A percentile compares a stretch with the other conserved stretches of the same genome.
Evolutionary conservation across 2,113 vertebrate species (phyloP).

Genomic region (Colinus virginianus): DNA sequence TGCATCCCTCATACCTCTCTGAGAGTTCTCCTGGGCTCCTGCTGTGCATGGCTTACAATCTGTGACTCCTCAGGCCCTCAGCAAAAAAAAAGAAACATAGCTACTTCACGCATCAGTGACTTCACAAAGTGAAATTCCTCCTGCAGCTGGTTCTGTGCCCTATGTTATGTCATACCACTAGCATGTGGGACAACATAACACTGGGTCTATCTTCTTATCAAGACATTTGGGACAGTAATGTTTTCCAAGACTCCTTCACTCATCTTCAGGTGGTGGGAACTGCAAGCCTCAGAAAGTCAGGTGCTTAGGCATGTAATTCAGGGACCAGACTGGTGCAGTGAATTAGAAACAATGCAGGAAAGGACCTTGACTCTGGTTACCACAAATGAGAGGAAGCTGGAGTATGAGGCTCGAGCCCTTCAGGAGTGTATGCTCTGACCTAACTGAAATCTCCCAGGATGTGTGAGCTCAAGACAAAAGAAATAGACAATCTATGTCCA

Average conservation of each 20-base stretch:
- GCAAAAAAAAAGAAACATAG: not conserved
- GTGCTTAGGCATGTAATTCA: not conserved
- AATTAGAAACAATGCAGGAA: not conserved
- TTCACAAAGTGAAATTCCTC: not conserved
- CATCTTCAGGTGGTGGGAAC: not conserved
- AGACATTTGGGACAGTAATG: not conserved
- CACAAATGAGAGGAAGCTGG: not conserved
- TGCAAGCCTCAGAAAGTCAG: not conserved
- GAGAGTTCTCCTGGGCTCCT: not conserved
- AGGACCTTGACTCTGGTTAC: not conserved
- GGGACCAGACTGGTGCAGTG: not conserved
- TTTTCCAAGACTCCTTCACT: not conserved
- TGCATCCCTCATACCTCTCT: not conserved
- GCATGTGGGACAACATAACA: not conserved
- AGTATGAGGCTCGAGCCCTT: not conserved
- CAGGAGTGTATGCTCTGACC: not conserved
- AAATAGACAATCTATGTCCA: not conserved
- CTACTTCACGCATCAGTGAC: not conserved
- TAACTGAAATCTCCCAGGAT: not conserved
- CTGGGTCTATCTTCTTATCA: not conserved
- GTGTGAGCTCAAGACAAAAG: not conserved
- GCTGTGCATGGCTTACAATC: accelerated
- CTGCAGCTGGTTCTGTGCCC: not conserved
- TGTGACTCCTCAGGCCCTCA: not conserved
- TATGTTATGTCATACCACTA: not conserved